A percentile compares a stretch with the other conserved stretches of the same genome.
These are phyloP conservation scores for Baronia brevicornis DNA, from an alignment of 2,888 invertebrate genomes.

Conservation along the genomic window DNA sequence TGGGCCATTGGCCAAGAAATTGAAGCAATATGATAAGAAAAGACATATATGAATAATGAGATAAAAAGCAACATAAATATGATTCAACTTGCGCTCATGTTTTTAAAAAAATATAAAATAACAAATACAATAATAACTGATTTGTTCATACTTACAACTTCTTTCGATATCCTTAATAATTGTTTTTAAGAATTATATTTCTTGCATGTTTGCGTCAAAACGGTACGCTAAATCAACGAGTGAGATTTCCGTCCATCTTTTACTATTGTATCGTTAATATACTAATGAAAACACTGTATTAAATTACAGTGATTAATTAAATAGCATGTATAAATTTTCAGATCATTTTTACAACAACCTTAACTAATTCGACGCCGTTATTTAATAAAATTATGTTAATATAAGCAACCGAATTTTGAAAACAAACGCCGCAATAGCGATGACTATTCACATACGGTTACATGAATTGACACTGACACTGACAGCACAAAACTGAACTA, in stretches of 20 bases:
- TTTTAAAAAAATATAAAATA: neutral
- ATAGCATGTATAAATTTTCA: conserved; percentile 1
- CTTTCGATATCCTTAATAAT: conserved; percentile 36
- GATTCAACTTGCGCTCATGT: neutral
- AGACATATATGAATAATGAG: neutral
- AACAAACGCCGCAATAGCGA: conserved; percentile 18
- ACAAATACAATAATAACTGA: neutral
- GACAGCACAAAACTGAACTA: too few relatives aligned
- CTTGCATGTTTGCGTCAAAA: conserved; percentile 55
- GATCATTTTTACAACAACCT: neutral
- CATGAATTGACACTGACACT: conserved; percentile 29
- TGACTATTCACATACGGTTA: conserved; percentile 18
- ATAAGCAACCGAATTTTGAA: conserved; percentile 23
- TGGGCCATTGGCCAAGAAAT: too few relatives aligned
- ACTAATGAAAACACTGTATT: conserved; percentile 5
- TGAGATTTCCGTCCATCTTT: conserved; percentile 53
- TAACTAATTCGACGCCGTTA: conserved; percentile 12
- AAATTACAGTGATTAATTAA: neutral
- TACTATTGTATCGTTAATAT: conserved; percentile 31
- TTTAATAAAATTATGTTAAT: conserved; percentile 19
- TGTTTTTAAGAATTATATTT: too few relatives aligned
- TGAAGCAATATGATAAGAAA: too few relatives aligned
- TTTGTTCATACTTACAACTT: conserved; percentile 37
- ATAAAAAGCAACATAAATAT: neutral
- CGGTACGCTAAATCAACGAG: conserved; percentile 40